Conservation (phyloP, 2,888 invertebrate genomes). For the Clanis bilineata region DNA sequence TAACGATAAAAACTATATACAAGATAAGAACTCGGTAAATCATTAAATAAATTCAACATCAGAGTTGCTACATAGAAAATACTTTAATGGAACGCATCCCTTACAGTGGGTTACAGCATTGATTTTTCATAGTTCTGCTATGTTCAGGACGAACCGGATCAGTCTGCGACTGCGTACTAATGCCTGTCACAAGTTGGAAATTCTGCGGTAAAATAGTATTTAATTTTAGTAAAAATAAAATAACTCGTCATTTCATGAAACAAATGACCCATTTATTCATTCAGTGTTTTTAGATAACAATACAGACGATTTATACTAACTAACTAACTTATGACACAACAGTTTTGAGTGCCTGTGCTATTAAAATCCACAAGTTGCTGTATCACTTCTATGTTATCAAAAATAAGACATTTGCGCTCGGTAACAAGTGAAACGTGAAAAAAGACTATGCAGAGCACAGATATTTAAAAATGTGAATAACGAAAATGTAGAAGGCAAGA, state of each 20-base stretch:
- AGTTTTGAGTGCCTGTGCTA: neutral
- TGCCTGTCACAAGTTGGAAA: neutral
- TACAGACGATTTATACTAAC: neutral
- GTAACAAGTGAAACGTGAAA: too few species aligned
- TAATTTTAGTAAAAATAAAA: neutral
- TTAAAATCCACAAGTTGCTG: conserved; percentile 3
- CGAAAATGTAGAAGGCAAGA: neutral
- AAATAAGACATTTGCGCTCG: neutral
- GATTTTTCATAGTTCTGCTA: neutral
- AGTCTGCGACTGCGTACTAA: neutral
- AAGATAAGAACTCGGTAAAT: neutral
- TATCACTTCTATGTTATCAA: neutral
- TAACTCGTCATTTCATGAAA: neutral
- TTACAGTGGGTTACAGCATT: neutral
- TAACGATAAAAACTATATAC: neutral
- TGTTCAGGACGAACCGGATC: neutral
- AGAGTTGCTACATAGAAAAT: neutral
- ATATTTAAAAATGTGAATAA: neutral
- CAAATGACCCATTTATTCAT: neutral
- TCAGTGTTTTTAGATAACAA: neutral
- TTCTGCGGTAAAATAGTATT: neutral
- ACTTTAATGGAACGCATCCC: neutral
- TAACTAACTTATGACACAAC: too few species aligned
- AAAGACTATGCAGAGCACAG: too few species aligned
- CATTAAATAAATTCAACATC: neutral